phyloP scores from a whole-genome alignment of 2,888 invertebrate species.

The Rhagonycha lutea region DNA sequence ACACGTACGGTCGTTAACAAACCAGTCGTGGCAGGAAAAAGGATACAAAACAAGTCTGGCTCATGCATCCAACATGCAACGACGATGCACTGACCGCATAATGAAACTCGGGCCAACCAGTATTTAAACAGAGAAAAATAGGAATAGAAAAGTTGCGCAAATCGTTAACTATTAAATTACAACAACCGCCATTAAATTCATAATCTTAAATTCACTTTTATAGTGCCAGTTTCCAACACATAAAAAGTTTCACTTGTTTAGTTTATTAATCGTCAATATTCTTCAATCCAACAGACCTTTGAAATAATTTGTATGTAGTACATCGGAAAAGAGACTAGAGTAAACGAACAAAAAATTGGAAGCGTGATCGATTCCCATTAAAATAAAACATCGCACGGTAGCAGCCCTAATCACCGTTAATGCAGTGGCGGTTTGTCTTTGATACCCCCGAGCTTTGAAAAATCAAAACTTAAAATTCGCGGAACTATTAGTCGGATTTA shows the following conservation, averaged over 20 bases:
- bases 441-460: background rate
- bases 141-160: background rate
- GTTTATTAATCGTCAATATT: too few species aligned
- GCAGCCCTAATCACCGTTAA: background rate
- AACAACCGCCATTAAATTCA: background rate
- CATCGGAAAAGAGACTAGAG: background rate
- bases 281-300: background rate
- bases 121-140: slow-evolving; percentile 51
- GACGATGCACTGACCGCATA: slow-evolving; percentile 52
- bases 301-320: background rate
- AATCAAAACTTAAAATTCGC: background rate
- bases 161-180: background rate
- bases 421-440: background rate
- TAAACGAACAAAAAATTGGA: background rate
- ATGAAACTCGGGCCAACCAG: slow-evolving; percentile 52
- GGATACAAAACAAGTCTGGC: slow-evolving; percentile 35
- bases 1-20: slow-evolving; percentile 29
- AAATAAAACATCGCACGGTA: background rate
- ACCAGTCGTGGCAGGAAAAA: slow-evolving; percentile 33
- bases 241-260: background rate
- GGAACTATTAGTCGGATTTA: too few species aligned
- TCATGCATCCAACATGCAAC: slow-evolving; percentile 33
- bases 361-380: background rate
- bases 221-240: background rate
- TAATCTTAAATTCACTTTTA: background rate